Base-by-base conservation (phyloP, 2,113 vertebrate genomes). In the Triplophysa siluroides region DNA sequence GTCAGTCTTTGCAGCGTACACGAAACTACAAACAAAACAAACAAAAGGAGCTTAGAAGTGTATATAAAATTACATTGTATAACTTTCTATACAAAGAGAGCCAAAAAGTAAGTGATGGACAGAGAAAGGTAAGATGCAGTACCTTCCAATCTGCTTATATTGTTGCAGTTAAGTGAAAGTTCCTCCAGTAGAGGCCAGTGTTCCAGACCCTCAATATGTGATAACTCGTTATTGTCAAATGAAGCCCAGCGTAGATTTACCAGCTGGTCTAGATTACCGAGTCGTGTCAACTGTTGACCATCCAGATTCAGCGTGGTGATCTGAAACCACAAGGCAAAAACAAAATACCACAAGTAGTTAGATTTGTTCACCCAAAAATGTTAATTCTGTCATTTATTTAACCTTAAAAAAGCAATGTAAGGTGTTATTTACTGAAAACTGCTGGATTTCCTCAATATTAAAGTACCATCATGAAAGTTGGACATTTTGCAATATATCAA, bases 171-270 rank as follows among this genome's bases (percentile, higher is more conserved):
- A 18, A 96, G 87, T 3, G 88, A 94, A 78, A 97, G 93, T 82
- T 97, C 95, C 86, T 96, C 89, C 74, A 97, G 87, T 29, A 93
- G 92, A 43, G 82, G 66, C 84, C 95, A 96, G 80, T 84, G 87
- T 10, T 95, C 91, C n/a, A 95, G 85, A 21, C 93, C 94, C 81
- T 95, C 93, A 47, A 94, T 90, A 87, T 89, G 91, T 41, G 88
- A 91, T 82, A 96, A 91, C 69, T 93, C 88, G 70, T 96, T 97
- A 84, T 96, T 88, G 85, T 93, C 94, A 81, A 96, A 95, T 4
- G 94, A 96, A 13, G 92, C 94, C 94, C 93, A 96, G 72, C 92
- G 93, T 80, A 97, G 90, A 87, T 95, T 95, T 79, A 94, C 88
- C 76, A 94, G 45, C 76, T 93, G 92, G 78, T 93, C 92, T 78